Evolutionary conservation across 2,888 invertebrate genomes (phyloP).

Genomic region (Scaptomyza parva): DNA sequence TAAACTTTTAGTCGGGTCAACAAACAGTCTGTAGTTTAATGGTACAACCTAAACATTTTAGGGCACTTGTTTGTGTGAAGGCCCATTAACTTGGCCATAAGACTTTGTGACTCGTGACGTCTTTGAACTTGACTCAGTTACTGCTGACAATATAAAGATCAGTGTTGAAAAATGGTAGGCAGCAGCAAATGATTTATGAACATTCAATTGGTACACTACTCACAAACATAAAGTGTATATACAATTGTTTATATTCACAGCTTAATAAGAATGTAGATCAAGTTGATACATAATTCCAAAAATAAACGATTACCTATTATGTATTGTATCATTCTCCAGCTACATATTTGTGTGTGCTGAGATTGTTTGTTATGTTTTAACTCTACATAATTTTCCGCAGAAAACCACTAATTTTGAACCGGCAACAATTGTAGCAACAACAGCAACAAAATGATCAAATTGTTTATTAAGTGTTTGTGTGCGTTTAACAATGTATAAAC

Average conservation of each 20-base stretch:
- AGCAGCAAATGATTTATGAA: neutral
- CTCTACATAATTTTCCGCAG: constrained; percentile 64
- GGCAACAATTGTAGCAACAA: constrained; percentile 27
- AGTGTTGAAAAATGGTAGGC: constrained; percentile 5
- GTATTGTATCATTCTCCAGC: constrained; percentile 23
- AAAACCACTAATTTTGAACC: constrained; percentile 60
- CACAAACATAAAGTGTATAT: neutral
- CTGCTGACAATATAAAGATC: neutral
- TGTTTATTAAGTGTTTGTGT: constrained; percentile 74
- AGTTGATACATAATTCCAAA: constrained; percentile 41
- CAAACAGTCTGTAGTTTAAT: constrained; percentile 62
- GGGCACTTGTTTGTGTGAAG: constrained; percentile 39
- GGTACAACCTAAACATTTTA: constrained; percentile 69
- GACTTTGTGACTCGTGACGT: constrained; percentile 71
- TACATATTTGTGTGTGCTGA: constrained; percentile 16
- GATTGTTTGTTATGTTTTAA: constrained; percentile 68
- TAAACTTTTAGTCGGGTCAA: constrained; percentile 56
- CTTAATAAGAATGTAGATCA: constrained; percentile 15
- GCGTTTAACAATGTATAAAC: constrained; percentile 63
- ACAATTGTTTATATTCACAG: constrained; percentile 13
- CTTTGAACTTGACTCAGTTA: constrained; percentile 73
- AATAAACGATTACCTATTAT: constrained; percentile 43
- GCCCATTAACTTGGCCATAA: constrained; percentile 64
- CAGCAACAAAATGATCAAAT: constrained; percentile 40
- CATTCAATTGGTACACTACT: neutral